Evolutionary conservation across 2,113 vertebrate genomes (phyloP).

Genomic region (Rhineura floridana): DNA sequence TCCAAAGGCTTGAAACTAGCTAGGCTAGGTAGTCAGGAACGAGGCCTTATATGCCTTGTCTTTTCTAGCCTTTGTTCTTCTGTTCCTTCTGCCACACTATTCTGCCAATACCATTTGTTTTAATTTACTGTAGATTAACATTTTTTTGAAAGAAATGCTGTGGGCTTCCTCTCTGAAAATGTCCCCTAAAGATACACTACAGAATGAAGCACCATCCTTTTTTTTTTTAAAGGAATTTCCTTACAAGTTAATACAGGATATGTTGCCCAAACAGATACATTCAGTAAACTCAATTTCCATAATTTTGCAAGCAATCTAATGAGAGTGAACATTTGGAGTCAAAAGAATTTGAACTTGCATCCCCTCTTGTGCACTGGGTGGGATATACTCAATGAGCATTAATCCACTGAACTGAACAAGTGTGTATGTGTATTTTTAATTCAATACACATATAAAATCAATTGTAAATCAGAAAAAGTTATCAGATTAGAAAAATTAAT

Average conservation of each 20-base stretch:
- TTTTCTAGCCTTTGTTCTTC: not conserved
- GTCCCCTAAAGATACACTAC: conserved; percentile 7
- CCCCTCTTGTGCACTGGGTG: conserved; percentile 2
- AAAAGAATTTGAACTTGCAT: not conserved
- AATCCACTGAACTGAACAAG: not conserved
- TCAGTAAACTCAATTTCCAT: not conserved
- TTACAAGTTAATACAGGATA: conserved; percentile 11
- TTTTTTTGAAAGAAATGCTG: not conserved
- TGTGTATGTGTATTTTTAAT: not conserved
- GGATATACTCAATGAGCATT: conserved; percentile 24
- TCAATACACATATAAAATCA: not conserved
- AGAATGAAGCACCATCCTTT: conserved; percentile 36
- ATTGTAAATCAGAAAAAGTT: not conserved
- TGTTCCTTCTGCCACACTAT: not conserved
- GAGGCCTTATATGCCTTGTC: not conserved
- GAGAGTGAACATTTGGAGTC: not conserved
- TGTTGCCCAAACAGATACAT: not conserved
- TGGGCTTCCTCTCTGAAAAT: conserved; percentile 17
- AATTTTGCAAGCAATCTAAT: not conserved
- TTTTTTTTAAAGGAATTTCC: conserved; percentile 29
- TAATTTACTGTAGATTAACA: conserved; percentile 45
- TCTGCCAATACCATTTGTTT: conserved; percentile 36
- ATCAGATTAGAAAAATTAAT: conserved; percentile 19
- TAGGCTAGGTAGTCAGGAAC: not conserved
- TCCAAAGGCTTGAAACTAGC: not conserved